These are phyloP conservation scores for Caenorhabditis tropicalis DNA, from an alignment of 1,140 invertebrate genomes.

Conservation along the genomic window DNA sequence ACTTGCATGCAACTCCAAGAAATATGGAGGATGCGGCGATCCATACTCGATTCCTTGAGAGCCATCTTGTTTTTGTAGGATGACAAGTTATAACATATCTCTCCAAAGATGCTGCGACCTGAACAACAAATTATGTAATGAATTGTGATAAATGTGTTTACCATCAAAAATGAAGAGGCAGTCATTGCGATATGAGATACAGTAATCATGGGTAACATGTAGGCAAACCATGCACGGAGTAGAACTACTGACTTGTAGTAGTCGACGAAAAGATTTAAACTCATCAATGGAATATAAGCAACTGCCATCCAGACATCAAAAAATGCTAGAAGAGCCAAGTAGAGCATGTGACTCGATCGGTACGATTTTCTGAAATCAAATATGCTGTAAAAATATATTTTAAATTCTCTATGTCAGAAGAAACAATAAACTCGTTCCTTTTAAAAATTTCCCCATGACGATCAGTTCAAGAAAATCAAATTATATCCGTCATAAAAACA, in stretches of 20 bases:
- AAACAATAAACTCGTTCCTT: too few species aligned
- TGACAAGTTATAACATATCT: slow-evolving; percentile 62
- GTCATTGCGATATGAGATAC: slow-evolving; percentile 69
- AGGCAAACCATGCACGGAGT: slow-evolving; percentile 62
- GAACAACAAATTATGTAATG: background rate
- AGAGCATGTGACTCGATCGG: slow-evolving; percentile 64
- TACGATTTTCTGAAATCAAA: slow-evolving; percentile 60
- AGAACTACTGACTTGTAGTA: slow-evolving; percentile 62
- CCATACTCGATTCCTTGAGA: slow-evolving; percentile 47
- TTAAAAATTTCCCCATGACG: too few species aligned
- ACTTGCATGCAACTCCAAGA: slow-evolving; percentile 63
- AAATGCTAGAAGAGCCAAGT: slow-evolving; percentile 64
- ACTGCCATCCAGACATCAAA: slow-evolving; percentile 65
- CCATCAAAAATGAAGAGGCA: slow-evolving; percentile 65
- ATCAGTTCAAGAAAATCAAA: too few species aligned
- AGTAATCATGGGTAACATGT: slow-evolving; percentile 68
- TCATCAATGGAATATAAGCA: slow-evolving; percentile 68
- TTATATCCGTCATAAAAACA: too few species aligned
- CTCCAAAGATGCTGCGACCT: slow-evolving; percentile 64
- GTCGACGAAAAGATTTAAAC: slow-evolving; percentile 63
- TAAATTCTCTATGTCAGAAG: background rate
- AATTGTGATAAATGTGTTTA: background rate
- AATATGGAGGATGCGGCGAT: slow-evolving; percentile 62
- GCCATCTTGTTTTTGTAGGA: slow-evolving; percentile 41
- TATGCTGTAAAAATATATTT: background rate